Conservation (phyloP, 1,140 invertebrate genomes). For the Lepidurus couesii region DNA sequence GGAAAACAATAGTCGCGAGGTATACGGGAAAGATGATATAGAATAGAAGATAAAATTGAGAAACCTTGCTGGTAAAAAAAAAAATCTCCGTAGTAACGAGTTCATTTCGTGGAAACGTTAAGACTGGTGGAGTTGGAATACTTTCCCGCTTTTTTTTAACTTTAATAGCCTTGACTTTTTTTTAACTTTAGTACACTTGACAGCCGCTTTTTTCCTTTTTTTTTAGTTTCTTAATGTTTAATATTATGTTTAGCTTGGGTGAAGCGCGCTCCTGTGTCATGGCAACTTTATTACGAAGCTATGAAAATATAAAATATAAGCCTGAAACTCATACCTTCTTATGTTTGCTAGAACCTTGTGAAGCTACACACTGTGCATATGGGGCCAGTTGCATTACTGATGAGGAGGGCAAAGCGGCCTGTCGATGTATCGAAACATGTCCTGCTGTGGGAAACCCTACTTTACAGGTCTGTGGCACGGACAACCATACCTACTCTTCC, state of each 20-base stretch:
- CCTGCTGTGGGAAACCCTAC: conserved; percentile 25
- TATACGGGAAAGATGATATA: not conserved
- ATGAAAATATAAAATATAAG: not conserved
- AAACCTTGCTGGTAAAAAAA: not conserved
- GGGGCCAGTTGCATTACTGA: conserved; percentile 13
- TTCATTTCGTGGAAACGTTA: not conserved
- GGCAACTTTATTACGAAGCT: conserved; percentile 11
- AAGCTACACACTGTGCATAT: conserved; percentile 6
- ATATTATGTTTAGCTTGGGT: not conserved
- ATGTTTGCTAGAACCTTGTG: not conserved
- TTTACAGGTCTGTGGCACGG: conserved; percentile 53
- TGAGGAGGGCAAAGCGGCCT: conserved; percentile 55
- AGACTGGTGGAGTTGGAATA: not conserved
- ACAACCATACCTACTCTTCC: conserved; percentile 73
- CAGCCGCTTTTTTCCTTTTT: not conserved
- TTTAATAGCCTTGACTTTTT: no score
- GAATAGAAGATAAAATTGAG: not conserved
- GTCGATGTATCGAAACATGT: conserved; percentile 46
- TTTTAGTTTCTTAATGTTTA: not conserved
- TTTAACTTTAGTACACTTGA: not conserved
- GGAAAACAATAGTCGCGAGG: not conserved
- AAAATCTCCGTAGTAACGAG: not conserved
- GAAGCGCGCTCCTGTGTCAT: not conserved
- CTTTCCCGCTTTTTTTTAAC: not conserved
- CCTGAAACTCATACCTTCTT: not conserved